Percentiles rank a stretch among this genome's conserved stretches.
These are phyloP conservation scores for Papilio aristodemus DNA, from an alignment of 1,140 invertebrate species.

Conservation along the genomic window DNA sequence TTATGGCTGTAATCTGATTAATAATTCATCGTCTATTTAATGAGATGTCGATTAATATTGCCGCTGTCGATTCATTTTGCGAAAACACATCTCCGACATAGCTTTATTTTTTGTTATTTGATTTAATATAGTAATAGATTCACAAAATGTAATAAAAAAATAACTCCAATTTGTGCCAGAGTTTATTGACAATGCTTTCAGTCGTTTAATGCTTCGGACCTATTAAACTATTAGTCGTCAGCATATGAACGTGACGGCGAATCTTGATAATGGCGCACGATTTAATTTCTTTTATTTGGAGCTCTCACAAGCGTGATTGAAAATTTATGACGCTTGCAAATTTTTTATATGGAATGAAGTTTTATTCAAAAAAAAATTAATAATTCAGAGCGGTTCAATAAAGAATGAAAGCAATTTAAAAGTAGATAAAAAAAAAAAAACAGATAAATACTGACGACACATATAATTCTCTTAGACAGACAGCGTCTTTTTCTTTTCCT, in stretches of 20 bases:
- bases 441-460: background rate
- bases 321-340: background rate
- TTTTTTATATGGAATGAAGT: background rate
- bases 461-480: background rate
- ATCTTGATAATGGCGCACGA: background rate
- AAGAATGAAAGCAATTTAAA: background rate
- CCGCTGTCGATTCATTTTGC: too few relatives aligned
- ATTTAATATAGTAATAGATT: background rate
- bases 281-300: background rate
- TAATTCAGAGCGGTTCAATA: background rate
- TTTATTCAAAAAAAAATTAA: background rate
- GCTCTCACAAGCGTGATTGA: background rate
- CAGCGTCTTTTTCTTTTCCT: background rate
- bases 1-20: background rate
- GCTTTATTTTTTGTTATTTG: too few relatives aligned
- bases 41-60: too few relatives aligned
- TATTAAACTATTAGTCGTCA: background rate
- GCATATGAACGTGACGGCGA: constrained; percentile 4
- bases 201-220: background rate
- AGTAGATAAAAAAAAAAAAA: too few relatives aligned
- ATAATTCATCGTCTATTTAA: constrained; percentile 11
- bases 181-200: constrained; percentile 3
- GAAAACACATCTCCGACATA: too few relatives aligned
- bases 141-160: background rate
- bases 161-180: background rate